Conservation (phyloP, 2,113 vertebrate species). For the Hypanus sabinus region DNA sequence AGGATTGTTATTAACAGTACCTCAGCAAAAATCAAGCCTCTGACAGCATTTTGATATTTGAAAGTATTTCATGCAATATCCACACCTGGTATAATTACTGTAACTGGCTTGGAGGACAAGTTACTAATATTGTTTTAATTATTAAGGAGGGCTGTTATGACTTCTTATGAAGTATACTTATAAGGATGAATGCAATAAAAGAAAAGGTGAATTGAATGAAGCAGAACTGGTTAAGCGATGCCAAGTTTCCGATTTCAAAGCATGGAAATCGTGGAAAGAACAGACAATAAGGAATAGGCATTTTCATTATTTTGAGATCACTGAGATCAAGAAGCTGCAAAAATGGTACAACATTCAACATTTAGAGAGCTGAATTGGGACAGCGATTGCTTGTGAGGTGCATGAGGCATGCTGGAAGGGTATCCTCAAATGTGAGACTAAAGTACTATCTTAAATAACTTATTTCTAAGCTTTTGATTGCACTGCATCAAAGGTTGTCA, state of each 20-base stretch:
- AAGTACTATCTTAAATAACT: not conserved
- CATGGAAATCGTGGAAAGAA: not conserved
- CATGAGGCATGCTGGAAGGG: no score
- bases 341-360: no score
- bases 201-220: not conserved
- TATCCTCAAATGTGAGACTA: not conserved
- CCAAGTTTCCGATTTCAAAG: not conserved
- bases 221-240: not conserved
- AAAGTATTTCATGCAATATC: constrained; percentile 6
- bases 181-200: not conserved
- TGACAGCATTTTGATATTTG: constrained; percentile 31
- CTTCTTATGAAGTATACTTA: no score
- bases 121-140: not conserved
- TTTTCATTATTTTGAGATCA: no score
- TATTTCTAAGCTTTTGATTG: not conserved
- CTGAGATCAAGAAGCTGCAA: no score
- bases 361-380: no score
- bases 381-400: no score
- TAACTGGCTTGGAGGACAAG: not conserved
- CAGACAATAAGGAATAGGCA: not conserved
- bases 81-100: not conserved
- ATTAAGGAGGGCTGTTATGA: not conserved
- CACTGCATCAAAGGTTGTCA: not conserved
- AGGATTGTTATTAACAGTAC: constrained; percentile 9
- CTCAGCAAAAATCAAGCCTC: not conserved